phyloP scores from a whole-genome alignment of 1,140 invertebrate genomes.

The Drosophila pruinosa region DNA sequence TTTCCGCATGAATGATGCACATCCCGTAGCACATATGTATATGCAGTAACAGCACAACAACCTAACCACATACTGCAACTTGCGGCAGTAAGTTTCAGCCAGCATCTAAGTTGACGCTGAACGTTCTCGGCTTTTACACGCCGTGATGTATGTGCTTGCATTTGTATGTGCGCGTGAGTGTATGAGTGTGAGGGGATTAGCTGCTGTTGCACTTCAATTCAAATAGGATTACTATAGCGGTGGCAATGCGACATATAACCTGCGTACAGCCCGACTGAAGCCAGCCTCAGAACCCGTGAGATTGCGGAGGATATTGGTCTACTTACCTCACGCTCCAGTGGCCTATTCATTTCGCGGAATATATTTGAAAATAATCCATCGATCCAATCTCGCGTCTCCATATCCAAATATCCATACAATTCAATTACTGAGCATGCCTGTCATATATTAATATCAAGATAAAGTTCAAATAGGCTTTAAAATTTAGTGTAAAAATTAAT shows the following conservation, averaged over 20 bases:
- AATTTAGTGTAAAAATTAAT: neutral
- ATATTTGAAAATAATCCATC: slow-evolving; percentile 95
- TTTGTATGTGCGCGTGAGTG: neutral
- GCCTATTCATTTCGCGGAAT: slow-evolving; percentile 94
- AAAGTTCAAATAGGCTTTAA: neutral
- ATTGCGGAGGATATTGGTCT: neutral
- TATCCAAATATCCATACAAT: slow-evolving; percentile 94
- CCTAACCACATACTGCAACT: slow-evolving; percentile 7
- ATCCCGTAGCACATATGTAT: neutral
- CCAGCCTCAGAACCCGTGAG: neutral
- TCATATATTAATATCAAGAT: neutral
- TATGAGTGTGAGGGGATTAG: slow-evolving; percentile 21
- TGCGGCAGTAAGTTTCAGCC: slow-evolving; percentile 10
- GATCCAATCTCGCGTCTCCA: slow-evolving; percentile 94
- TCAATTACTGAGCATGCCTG: slow-evolving; percentile 94
- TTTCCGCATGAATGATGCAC: slow-evolving; percentile 65
- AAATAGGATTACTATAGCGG: slow-evolving; percentile 45
- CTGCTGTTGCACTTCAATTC: slow-evolving; percentile 53
- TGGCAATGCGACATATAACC: slow-evolving; percentile 10
- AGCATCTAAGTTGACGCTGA: slow-evolving; percentile 35
- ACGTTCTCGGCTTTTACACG: neutral
- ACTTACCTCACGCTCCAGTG: slow-evolving; percentile 85
- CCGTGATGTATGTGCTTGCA: neutral
- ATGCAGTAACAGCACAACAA: slow-evolving; percentile 2
- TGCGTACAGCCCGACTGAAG: neutral